Percentiles rank a stretch among this genome's conserved stretches.
Evolutionary conservation across 1,140 invertebrate genomes (phyloP).

Genomic region (Telenomus remus): DNA sequence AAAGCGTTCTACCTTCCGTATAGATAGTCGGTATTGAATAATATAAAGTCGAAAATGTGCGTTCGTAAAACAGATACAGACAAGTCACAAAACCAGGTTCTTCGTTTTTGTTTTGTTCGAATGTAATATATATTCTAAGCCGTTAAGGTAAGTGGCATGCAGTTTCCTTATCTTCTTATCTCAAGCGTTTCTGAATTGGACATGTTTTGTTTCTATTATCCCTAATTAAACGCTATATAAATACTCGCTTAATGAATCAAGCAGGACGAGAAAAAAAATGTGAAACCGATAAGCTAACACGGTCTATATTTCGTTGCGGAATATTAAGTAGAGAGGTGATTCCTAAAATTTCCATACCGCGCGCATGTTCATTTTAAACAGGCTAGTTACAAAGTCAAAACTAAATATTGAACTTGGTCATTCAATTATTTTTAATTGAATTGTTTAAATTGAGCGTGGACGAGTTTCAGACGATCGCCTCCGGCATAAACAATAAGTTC

Average conservation of each 20-base stretch:
- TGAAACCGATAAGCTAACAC: conserved; percentile 32
- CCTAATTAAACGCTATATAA: conserved; percentile 73
- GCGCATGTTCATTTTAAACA: too few relatives aligned
- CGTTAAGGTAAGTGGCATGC: conserved; percentile 57
- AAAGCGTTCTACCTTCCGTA: too few relatives aligned
- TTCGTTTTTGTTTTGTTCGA: conserved; percentile 29
- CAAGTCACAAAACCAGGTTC: conserved; percentile 42
- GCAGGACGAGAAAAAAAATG: conserved; percentile 39
- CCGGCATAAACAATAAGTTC: too few relatives aligned
- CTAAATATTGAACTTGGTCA: too few relatives aligned
- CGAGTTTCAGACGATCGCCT: too few relatives aligned
- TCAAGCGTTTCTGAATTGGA: conserved; percentile 69
- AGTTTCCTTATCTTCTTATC: conserved; percentile 63
- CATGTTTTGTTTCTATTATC: conserved; percentile 73
- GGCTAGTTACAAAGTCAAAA: too few relatives aligned
- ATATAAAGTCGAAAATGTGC: too few relatives aligned
- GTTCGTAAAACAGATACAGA: too few relatives aligned
- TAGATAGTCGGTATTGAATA: too few relatives aligned
- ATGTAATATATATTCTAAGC: conserved; percentile 9
- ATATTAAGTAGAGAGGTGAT: conserved; percentile 24
- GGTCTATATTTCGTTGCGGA: conserved; percentile 34
- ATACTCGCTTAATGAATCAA: conserved; percentile 62
- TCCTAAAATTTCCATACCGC: too few relatives aligned
- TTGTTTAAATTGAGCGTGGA: too few relatives aligned
- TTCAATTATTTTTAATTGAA: too few relatives aligned